Conservation (phyloP, 2,797 vertebrate species). For the Enteromius anoplus region DNA sequence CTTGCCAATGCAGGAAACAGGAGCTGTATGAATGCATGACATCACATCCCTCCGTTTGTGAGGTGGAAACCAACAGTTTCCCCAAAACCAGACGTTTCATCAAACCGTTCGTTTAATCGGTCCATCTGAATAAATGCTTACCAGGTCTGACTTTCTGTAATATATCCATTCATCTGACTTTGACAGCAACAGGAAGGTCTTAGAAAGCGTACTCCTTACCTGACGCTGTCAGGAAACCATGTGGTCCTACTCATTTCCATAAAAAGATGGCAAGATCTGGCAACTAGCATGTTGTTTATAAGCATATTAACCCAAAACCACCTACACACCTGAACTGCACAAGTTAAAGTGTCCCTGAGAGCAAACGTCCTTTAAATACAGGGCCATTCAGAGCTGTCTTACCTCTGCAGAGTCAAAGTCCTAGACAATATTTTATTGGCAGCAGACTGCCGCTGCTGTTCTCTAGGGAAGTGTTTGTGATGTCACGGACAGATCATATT, state of each 20-base stretch:
- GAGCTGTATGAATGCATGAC: not conserved
- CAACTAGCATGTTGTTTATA: not conserved
- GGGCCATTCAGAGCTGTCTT: not conserved
- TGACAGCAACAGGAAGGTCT: conserved; percentile 2
- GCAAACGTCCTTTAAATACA: not conserved
- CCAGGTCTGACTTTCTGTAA: not conserved
- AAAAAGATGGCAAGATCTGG: conserved; percentile 2
- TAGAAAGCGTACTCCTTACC: not conserved
- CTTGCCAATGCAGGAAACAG: not conserved
- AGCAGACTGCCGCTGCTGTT: conserved; percentile 26
- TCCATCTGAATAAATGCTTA: not conserved
- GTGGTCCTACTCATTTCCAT: not conserved
- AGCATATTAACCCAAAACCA: conserved; percentile 27
- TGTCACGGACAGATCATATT: conserved; percentile 51
- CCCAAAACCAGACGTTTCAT: not conserved
- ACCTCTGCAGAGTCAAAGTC: conserved; percentile 34
- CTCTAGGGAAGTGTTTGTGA: conserved; percentile 45
- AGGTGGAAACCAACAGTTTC: not conserved
- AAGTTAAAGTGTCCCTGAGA: conserved; percentile 30
- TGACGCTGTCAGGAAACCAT: not conserved
- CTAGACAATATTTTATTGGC: conserved; percentile 41
- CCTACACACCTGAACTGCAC: conserved; percentile 39
- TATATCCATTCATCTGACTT: not conserved
- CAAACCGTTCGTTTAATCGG: not conserved
- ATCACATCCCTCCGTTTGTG: not conserved